phyloP scores from a whole-genome alignment of 2,113 vertebrate species.

The Centropus bengalensis region DNA sequence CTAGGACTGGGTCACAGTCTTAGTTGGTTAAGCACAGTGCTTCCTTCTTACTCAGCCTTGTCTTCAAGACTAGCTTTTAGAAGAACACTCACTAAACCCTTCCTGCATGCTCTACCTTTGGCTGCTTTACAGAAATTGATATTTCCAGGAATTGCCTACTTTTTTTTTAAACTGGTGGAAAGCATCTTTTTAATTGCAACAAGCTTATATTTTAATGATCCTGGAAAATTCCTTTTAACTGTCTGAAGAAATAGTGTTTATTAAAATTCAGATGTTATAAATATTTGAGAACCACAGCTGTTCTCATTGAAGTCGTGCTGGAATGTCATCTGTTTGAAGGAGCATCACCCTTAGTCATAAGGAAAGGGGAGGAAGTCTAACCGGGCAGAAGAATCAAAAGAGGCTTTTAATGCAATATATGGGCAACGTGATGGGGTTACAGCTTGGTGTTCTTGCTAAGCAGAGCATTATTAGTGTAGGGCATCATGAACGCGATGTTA shows the following conservation, averaged over 20 bases:
- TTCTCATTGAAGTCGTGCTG: neutral
- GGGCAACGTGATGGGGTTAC: neutral
- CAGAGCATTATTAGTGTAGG: neutral
- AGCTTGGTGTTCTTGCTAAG: neutral
- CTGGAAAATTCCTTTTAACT: neutral
- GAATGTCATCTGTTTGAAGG: neutral
- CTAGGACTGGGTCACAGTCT: neutral
- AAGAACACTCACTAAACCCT: neutral
- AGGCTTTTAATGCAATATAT: neutral
- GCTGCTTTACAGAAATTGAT: neutral
- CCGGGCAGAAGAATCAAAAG: neutral
- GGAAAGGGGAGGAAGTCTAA: neutral
- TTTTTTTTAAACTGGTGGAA: neutral
- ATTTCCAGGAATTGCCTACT: constrained; percentile 1
- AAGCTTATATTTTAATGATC: neutral
- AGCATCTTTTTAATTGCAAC: neutral
- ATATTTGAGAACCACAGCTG: constrained; percentile 49
- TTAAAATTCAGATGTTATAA: constrained; percentile 8
- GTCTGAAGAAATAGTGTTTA: constrained; percentile 29
- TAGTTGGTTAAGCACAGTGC: neutral
- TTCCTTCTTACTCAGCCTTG: neutral
- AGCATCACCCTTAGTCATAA: neutral
- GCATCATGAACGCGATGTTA: neutral
- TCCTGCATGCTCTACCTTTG: neutral
- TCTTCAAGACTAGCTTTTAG: neutral